Percentiles rank a stretch among this genome's conserved stretches.
Evolutionary conservation across 2,797 vertebrate species (phyloP).

Genomic region (Acanthurus leucopareius): DNA sequence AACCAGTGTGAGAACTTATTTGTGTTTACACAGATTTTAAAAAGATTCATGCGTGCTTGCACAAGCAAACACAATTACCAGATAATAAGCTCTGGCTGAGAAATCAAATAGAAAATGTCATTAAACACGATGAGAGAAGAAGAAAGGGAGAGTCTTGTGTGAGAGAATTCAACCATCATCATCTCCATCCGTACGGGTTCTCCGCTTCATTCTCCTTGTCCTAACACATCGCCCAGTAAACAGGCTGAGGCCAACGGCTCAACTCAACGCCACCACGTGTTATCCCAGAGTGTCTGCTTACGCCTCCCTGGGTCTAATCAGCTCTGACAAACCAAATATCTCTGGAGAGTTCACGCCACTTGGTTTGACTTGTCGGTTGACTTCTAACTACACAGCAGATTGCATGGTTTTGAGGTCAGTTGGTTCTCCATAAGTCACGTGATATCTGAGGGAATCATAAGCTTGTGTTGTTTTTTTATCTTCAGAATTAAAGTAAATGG

Average conservation of each 20-base stretch:
- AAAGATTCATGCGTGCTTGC: slow-evolving; percentile 51
- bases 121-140: slow-evolving; percentile 41
- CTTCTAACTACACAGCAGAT: slow-evolving; percentile 71
- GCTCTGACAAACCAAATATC: slow-evolving; percentile 79
- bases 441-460: slow-evolving; percentile 27
- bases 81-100: slow-evolving; percentile 59
- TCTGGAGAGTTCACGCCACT: slow-evolving; percentile 75
- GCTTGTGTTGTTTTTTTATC: not conserved
- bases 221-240: slow-evolving; percentile 69
- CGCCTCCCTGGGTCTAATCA: slow-evolving; percentile 78
- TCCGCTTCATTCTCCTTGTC: slow-evolving; percentile 70
- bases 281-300: slow-evolving; percentile 72
- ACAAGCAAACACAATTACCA: slow-evolving; percentile 64
- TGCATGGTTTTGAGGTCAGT: slow-evolving; percentile 65
- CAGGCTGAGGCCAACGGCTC: slow-evolving; percentile 65
- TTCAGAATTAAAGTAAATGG: not conserved
- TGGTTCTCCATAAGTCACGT: slow-evolving; percentile 46
- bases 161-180: slow-evolving; percentile 70
- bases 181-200: slow-evolving; percentile 64
- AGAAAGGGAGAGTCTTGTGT: slow-evolving; percentile 53
- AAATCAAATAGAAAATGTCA: slow-evolving; percentile 56
- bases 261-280: slow-evolving; percentile 70
- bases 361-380: slow-evolving; percentile 74
- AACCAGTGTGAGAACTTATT: slow-evolving; percentile 28
- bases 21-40: slow-evolving; percentile 34